Conservation (phyloP, 2,888 invertebrate genomes). For the Nomada fucata region DNA sequence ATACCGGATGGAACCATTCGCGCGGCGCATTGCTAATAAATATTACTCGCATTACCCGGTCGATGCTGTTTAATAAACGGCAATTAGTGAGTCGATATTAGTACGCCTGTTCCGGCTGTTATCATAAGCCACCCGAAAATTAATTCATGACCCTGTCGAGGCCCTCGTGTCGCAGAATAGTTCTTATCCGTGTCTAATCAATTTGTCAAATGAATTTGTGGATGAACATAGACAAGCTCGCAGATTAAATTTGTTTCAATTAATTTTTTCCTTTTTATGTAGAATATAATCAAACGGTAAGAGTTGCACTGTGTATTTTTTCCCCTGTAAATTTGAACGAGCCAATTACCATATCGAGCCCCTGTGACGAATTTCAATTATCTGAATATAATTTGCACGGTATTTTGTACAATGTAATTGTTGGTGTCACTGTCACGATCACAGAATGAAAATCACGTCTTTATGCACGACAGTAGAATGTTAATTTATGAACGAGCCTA, state of each 20-base stretch:
- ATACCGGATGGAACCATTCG: slow-evolving; percentile 45
- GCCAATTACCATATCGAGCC: not conserved
- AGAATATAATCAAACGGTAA: not conserved
- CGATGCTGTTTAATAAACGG: slow-evolving; percentile 63
- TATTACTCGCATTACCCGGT: slow-evolving; percentile 58
- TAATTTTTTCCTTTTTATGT: not conserved
- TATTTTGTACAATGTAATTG: not conserved
- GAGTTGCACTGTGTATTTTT: no score
- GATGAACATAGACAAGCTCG: not conserved
- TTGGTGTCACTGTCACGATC: not conserved
- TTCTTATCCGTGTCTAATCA: slow-evolving; percentile 20
- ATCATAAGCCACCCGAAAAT: slow-evolving; percentile 74
- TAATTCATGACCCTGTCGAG: slow-evolving; percentile 61
- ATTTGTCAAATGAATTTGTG: not conserved
- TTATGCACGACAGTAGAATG: slow-evolving; percentile 36
- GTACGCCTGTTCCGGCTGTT: slow-evolving; percentile 67
- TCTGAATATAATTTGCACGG: not conserved
- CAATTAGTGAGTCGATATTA: slow-evolving; percentile 75
- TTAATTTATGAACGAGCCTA: slow-evolving; percentile 65
- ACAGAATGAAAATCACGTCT: slow-evolving; percentile 17
- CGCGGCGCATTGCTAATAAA: slow-evolving; percentile 50
- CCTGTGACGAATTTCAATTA: no score
- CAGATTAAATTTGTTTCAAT: not conserved
- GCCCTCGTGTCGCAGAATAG: slow-evolving; percentile 12
- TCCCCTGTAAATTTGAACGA: no score